A percentile compares a stretch with the other conserved stretches of the same genome.
Evolutionary conservation across 2,888 invertebrate species (phyloP).

Genomic region (Melanargia galathea): DNA sequence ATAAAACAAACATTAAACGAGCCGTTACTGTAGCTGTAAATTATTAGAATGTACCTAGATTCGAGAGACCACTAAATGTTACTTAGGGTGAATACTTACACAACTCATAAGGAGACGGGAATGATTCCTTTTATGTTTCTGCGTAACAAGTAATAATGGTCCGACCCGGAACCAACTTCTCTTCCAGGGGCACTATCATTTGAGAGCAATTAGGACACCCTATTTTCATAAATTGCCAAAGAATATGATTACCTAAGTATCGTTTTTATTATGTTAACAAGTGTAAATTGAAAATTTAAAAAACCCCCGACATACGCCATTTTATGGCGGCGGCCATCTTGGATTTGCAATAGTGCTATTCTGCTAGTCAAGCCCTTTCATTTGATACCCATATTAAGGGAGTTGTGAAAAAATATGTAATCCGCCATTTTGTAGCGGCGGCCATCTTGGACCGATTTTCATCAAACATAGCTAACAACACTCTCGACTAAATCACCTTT

Average conservation of each 20-base stretch:
- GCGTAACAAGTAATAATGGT: slow-evolving; percentile 71
- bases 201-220: slow-evolving; percentile 65
- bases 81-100: slow-evolving; percentile 56
- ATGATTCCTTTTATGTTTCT: slow-evolving; percentile 68
- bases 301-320: too few species aligned
- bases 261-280: slow-evolving; percentile 52
- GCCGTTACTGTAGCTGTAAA: slow-evolving; percentile 19
- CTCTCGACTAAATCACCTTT: too few species aligned
- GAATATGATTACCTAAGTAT: slow-evolving; percentile 59
- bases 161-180: slow-evolving; percentile 51
- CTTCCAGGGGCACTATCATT: slow-evolving; percentile 63
- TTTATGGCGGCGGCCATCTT: too few species aligned
- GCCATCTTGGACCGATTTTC: too few species aligned
- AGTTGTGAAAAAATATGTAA: too few species aligned
- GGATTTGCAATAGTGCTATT: too few species aligned
- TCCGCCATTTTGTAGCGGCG: too few species aligned
- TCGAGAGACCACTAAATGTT: slow-evolving; percentile 47
- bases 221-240: slow-evolving; percentile 60
- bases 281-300: too few species aligned
- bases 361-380: too few species aligned
- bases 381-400: too few species aligned
- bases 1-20: slow-evolving; percentile 25
- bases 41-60: slow-evolving; percentile 30
- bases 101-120: slow-evolving; percentile 65
- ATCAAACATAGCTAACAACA: too few species aligned